These are phyloP conservation scores for Bombylius discolor DNA, from an alignment of 2,888 invertebrate genomes.

Conservation along the genomic window DNA sequence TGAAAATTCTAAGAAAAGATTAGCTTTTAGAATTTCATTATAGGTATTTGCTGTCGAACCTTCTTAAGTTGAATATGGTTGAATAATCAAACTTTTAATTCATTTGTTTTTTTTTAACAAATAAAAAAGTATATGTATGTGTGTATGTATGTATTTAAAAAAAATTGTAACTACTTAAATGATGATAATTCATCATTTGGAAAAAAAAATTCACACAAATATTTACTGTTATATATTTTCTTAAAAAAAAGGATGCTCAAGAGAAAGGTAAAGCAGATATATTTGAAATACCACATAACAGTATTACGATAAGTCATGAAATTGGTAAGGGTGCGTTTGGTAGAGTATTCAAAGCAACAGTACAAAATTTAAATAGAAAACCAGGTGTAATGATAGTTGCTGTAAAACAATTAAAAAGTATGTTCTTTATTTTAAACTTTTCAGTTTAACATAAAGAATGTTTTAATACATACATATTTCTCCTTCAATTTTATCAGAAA, in stretches of 20 bases:
- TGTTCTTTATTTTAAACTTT: not conserved
- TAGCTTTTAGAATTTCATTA: too few species aligned
- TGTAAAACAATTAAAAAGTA: slow-evolving; percentile 58
- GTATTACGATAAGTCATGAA: slow-evolving; percentile 30
- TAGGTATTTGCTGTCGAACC: too few species aligned
- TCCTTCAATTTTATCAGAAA: slow-evolving; percentile 33
- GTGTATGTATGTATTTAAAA: too few species aligned
- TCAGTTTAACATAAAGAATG: too few species aligned
- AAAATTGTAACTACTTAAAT: too few species aligned
- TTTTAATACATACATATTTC: not conserved
- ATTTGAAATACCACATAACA: slow-evolving; percentile 29
- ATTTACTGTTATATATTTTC: not conserved
- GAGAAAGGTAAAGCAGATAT: slow-evolving; percentile 26
- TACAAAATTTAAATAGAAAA: slow-evolving; percentile 40
- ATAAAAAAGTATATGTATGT: too few species aligned
- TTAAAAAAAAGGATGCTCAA: slow-evolving; percentile 24
- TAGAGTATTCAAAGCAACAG: slow-evolving; percentile 51
- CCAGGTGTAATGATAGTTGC: slow-evolving; percentile 48
- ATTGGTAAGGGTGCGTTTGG: slow-evolving; percentile 70
- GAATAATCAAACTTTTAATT: too few species aligned
- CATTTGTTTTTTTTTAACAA: too few species aligned
- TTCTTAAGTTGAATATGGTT: too few species aligned
- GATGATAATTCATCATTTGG: too few species aligned
- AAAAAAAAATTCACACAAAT: too few species aligned
- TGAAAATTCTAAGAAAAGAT: too few species aligned